Evolutionary conservation across 2,113 vertebrate genomes (phyloP), one percentile per base, ranked within the genome.

Genomic region (Microtus pennsylvanicus): DNA sequence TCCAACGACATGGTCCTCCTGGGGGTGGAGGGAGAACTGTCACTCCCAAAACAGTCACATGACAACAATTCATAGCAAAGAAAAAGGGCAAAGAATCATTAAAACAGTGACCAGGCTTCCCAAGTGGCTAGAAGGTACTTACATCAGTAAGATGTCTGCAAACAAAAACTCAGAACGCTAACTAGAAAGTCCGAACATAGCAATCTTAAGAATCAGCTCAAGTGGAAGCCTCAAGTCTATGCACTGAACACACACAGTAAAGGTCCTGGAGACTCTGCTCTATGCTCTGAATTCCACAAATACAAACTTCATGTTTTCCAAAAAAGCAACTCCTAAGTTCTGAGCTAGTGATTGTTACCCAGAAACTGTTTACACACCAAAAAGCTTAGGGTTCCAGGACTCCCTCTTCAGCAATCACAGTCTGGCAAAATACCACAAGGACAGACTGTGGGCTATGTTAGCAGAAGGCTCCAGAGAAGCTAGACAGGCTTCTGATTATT

Each of bases 1-100:
- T 99, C 98, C 63, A 99, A 95, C 4, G 99, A 99, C 99, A 99
- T 99, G 61, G 96, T 98, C 92, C 52, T 69, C 88, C 96, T 98
- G 96, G 0, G 5, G 52, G 42, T 22, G 35, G 35, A 10, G n/a
- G 24, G 45, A 70, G n/a, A 69, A 93, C 22, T 52, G 22, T 58
- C 55, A 87, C 33, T 76, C 50, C 35, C 10, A 70, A 96, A 82
- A 87, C 0, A 88, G 33, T 33, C 47, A 1, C 26, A 87, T 21
- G 22, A 82, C 28, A 88, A 42, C 50, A 94, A 88, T 28, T 61
- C 69, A 67, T 19, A 42, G 26, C 42, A 16, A 45, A 75, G 17
- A 52, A 13, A 55, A 80, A 26, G 42, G 2, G 33, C 77, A 96
- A 95, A 94, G 70, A 80, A 42, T 55, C 65, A 93, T 83, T 55